Percentiles rank a stretch among this genome's conserved stretches.
phyloP scores from a whole-genome alignment of 2,888 invertebrate genomes.

The Hirtodrosophila cameraria region DNA sequence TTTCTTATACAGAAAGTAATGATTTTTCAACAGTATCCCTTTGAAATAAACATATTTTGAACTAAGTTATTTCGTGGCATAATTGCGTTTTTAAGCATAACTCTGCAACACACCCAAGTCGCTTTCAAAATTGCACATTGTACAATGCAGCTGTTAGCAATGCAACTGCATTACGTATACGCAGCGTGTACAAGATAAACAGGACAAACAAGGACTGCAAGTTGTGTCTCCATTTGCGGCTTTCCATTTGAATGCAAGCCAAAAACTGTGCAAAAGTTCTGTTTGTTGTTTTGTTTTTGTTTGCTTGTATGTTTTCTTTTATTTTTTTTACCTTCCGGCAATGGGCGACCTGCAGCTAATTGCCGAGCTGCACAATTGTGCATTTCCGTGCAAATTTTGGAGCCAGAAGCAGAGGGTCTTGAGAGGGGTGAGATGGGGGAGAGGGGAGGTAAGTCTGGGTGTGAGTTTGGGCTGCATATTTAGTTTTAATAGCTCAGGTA shows the following conservation, averaged over 20 bases:
- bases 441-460: not conserved
- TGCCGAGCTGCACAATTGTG: conserved; percentile 83
- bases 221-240: conserved; percentile 34
- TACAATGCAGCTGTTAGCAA: conserved; percentile 23
- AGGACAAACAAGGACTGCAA: conserved; percentile 25
- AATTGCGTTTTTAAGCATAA: not conserved
- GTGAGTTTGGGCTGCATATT: conserved; percentile 63
- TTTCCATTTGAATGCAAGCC: conserved; percentile 73
- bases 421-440: not conserved
- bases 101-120: conserved; percentile 10
- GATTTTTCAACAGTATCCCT: not conserved
- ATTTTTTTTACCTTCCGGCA: conserved; percentile 53
- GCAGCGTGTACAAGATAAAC: conserved; percentile 51
- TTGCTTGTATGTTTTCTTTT: conserved; percentile 17
- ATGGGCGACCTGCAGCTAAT: conserved; percentile 75
- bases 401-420: conserved; percentile 14
- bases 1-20: too few species aligned
- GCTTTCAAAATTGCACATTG: conserved; percentile 25
- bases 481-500: conserved; percentile 78
- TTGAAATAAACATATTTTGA: too few species aligned
- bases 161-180: conserved; percentile 74
- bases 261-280: conserved; percentile 54
- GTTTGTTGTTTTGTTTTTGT: conserved; percentile 21
- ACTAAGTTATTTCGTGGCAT: too few species aligned
- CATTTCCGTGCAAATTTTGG: conserved; percentile 83